A percentile compares a stretch with the other conserved stretches of the same genome.
phyloP scores from a whole-genome alignment of 1,140 invertebrate genomes.

The Caenorhabditis tropicalis region DNA sequence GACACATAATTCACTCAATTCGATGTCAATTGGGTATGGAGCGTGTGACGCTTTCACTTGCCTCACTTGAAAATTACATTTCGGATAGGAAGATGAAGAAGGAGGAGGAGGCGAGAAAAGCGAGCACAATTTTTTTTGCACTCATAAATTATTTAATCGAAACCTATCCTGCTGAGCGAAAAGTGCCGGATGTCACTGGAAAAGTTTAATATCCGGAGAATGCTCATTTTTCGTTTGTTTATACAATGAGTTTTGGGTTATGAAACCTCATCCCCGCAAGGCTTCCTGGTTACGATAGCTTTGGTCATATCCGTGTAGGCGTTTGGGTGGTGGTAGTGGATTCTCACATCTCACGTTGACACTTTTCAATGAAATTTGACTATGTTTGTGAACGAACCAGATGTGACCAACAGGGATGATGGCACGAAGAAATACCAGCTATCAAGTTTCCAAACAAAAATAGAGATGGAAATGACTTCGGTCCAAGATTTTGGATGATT shows the following conservation, averaged over 20 bases:
- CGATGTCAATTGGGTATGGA: neutral
- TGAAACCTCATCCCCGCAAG: neutral
- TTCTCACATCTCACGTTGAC: neutral
- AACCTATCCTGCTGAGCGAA: neutral
- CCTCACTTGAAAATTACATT: neutral
- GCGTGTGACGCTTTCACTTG: slow-evolving; percentile 6
- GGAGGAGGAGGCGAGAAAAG: neutral
- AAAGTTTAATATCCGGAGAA: slow-evolving; percentile 19
- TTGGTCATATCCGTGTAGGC: slow-evolving; percentile 3
- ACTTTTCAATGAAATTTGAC: slow-evolving; percentile 39
- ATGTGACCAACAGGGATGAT: slow-evolving; percentile 27
- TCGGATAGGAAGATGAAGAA: neutral
- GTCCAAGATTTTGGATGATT: neutral
- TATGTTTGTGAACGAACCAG: slow-evolving; percentile 36
- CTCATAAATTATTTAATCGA: neutral
- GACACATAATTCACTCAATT: slow-evolving; percentile 22
- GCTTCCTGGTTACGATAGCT: neutral
- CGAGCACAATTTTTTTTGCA: neutral
- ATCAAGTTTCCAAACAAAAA: slow-evolving; percentile 22
- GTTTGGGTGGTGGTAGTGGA: neutral
- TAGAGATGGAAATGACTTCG: neutral
- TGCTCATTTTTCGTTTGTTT: neutral
- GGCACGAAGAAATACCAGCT: neutral
- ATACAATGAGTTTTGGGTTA: neutral
- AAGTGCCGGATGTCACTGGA: neutral